These are phyloP conservation scores for Acrobasis repandana DNA, from an alignment of 2,888 invertebrate genomes.

Conservation along the genomic window DNA sequence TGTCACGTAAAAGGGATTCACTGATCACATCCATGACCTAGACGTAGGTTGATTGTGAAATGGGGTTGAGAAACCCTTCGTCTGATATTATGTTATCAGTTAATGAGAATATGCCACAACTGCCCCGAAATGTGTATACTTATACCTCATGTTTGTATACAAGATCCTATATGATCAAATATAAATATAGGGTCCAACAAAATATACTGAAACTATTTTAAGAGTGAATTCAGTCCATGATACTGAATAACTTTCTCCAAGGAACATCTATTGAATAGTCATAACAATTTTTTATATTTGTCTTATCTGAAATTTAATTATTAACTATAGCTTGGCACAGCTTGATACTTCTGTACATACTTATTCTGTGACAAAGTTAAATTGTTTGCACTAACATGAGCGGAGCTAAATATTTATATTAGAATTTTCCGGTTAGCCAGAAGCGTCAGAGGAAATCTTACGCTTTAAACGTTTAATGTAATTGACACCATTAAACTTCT, in stretches of 20 bases:
- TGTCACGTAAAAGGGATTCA: conserved; percentile 1
- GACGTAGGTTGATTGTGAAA: conserved; percentile 1
- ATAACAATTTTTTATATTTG: too few relatives aligned
- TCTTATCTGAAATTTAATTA: too few relatives aligned
- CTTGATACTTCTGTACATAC: background rate
- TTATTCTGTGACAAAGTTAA: conserved; percentile 7
- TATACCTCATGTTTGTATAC: too few relatives aligned
- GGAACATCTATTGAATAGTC: too few relatives aligned
- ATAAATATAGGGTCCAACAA: too few relatives aligned
- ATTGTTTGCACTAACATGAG: conserved; percentile 13
- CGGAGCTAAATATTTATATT: conserved; percentile 14
- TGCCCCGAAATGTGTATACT: background rate
- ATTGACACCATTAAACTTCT: background rate
- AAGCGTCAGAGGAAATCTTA: conserved; percentile 12
- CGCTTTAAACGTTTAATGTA: background rate
- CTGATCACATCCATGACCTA: background rate
- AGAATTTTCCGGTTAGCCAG: conserved; percentile 19
- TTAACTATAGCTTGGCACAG: too few relatives aligned
- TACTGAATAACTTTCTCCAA: too few relatives aligned
- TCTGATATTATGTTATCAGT: background rate
- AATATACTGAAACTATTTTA: too few relatives aligned
- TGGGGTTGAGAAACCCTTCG: background rate
- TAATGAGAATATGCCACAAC: too few relatives aligned
- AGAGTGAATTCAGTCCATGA: too few relatives aligned
- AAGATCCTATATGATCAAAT: too few relatives aligned